Percentiles rank a stretch among this genome's conserved stretches.
These are phyloP conservation scores for Aeoliscus strigatus DNA, from an alignment of 2,797 vertebrate genomes.

Conservation along the genomic window DNA sequence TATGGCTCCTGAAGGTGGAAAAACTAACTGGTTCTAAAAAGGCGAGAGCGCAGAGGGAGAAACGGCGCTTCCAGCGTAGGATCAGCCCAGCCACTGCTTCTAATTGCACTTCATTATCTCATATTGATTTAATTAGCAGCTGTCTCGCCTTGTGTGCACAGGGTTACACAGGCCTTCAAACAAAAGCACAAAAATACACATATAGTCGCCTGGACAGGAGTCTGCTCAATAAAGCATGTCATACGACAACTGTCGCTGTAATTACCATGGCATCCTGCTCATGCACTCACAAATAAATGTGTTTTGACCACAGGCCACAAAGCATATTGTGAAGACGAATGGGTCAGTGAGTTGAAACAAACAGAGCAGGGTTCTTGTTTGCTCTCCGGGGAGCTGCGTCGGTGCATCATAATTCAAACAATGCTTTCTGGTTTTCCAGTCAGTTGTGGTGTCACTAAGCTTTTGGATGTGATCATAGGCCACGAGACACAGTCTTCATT, in stretches of 20 bases:
- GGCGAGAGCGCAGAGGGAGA: slow-evolving; percentile 84
- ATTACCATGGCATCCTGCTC: slow-evolving; percentile 33
- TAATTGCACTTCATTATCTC: slow-evolving; percentile 99
- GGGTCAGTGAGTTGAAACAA: slow-evolving; percentile 51
- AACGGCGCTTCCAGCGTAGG: slow-evolving; percentile 73
- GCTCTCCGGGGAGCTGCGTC: too few relatives aligned
- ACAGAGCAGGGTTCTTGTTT: too few relatives aligned
- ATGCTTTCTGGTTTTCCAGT: too few relatives aligned
- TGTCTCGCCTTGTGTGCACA: slow-evolving; percentile 83
- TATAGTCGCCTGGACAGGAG: slow-evolving; percentile 21
- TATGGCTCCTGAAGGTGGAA: slow-evolving; percentile 89
- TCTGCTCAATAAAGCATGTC: slow-evolving; percentile 39
- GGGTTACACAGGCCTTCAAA: slow-evolving; percentile 85
- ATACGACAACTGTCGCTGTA: slow-evolving; percentile 48
- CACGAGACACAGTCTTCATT: too few relatives aligned
- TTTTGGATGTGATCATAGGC: too few relatives aligned
- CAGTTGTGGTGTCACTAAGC: too few relatives aligned
- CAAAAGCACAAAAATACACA: slow-evolving; percentile 63
- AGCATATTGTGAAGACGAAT: slow-evolving; percentile 19
- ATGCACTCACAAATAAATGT: slow-evolving; percentile 36
- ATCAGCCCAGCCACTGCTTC: slow-evolving; percentile 81
- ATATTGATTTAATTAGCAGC: slow-evolving; percentile 97
- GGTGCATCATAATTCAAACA: too few relatives aligned
- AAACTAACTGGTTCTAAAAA: slow-evolving; percentile 95
- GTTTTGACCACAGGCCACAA: slow-evolving; percentile 44